Percentiles rank a stretch among this genome's conserved stretches.
Evolutionary conservation across 2,888 invertebrate species (phyloP).

Genomic region (Branchipolynoe longqiensis): DNA sequence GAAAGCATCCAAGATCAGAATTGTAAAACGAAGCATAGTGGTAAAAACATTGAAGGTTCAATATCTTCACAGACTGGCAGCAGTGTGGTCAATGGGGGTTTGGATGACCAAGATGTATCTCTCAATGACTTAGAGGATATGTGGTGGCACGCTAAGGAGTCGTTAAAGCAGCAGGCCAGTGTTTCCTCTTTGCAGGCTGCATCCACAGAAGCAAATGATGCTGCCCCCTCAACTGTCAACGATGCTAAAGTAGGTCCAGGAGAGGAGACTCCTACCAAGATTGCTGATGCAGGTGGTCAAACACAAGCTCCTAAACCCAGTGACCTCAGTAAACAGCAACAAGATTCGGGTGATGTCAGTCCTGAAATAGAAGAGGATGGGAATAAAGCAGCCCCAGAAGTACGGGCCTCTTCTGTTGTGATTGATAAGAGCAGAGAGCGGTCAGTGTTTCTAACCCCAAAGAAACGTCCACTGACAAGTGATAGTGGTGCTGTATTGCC

Average conservation of each 20-base stretch:
- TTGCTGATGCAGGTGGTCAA: not conserved
- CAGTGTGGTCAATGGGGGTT: not conserved
- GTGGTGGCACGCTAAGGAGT: constrained; percentile 32
- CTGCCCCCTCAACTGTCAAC: not conserved
- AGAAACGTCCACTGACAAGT: constrained; percentile 30
- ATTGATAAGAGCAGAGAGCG: constrained; percentile 13
- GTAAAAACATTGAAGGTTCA: not conserved
- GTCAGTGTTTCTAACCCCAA: constrained; percentile 38
- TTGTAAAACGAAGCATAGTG: not conserved
- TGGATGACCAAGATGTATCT: constrained; percentile 37
- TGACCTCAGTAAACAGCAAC: not conserved
- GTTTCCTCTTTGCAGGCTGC: not conserved
- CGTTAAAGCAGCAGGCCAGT: constrained; percentile 1
- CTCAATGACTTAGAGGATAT: constrained; percentile 35
- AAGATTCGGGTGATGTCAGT: no score
- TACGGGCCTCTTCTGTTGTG: no score
- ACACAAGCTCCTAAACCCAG: not conserved
- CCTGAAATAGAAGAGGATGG: no score
- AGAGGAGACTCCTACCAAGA: not conserved
- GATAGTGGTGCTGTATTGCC: constrained; percentile 10
- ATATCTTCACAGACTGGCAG: not conserved
- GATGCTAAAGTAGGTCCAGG: not conserved
- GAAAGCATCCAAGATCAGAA: not conserved
- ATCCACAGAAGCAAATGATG: not conserved
- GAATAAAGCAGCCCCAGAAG: no score